These are phyloP conservation scores for Philonicus albiceps DNA, from an alignment of 2,888 invertebrate species.

Conservation along the genomic window DNA sequence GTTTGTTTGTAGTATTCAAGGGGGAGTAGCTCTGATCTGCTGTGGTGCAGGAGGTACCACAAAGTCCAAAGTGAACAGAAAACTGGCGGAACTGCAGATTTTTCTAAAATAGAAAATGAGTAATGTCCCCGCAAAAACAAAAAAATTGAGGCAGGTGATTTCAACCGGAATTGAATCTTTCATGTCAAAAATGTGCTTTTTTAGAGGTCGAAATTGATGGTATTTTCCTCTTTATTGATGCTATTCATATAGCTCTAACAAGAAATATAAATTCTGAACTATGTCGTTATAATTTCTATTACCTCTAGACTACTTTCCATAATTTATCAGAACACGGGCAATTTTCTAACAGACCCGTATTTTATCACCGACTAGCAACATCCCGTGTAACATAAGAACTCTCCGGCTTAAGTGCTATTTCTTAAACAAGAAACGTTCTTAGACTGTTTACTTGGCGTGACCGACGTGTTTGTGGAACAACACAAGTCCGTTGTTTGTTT, in stretches of 20 bases:
- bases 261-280: not conserved
- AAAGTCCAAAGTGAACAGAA: not conserved
- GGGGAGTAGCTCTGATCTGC: not conserved
- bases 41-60: not conserved
- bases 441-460: not conserved
- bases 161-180: not conserved
- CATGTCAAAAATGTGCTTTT: not conserved
- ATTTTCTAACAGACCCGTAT: too few relatives aligned
- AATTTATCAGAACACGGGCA: not conserved
- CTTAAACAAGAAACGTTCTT: not conserved
- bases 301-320: not conserved
- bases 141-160: not conserved
- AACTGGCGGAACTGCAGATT: not conserved
- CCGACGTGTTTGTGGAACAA: not conserved
- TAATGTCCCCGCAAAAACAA: not conserved
- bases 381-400: not conserved
- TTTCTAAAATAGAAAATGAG: conserved; percentile 16
- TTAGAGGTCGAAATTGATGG: not conserved
- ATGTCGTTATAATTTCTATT: not conserved
- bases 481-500: not conserved
- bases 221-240: too few relatives aligned
- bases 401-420: not conserved
- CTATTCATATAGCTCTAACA: not conserved
- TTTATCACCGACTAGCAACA: not conserved
- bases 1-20: not conserved